phyloP scores from a whole-genome alignment of 1,140 invertebrate genomes.

The Mya arenaria region DNA sequence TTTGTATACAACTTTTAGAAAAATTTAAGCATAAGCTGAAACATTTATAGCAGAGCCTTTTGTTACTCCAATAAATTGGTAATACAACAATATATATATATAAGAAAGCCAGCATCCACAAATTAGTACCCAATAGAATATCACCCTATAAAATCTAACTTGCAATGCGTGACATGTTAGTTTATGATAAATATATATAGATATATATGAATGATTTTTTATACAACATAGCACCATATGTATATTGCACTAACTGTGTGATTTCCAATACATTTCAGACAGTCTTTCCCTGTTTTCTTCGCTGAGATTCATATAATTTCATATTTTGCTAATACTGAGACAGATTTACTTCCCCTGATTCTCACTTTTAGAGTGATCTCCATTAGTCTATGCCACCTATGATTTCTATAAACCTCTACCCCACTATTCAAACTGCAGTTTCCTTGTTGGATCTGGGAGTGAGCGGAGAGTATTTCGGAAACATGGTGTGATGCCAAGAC shows the following conservation, averaged over 20 bases:
- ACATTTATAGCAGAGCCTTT: too few species aligned
- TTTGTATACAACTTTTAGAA: too few species aligned
- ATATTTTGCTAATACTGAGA: too few species aligned
- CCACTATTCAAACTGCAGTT: slow-evolving; percentile 40
- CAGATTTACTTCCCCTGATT: background rate
- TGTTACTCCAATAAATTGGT: too few species aligned
- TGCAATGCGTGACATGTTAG: slow-evolving; percentile 4
- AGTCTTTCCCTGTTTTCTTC: too few species aligned
- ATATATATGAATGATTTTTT: slow-evolving; percentile 15
- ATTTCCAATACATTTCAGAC: too few species aligned
- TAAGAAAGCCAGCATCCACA: background rate
- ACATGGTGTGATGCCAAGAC: slow-evolving; percentile 57
- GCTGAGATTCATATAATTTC: too few species aligned
- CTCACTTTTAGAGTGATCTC: slow-evolving; percentile 19
- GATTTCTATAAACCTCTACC: too few species aligned
- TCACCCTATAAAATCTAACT: background rate
- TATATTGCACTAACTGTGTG: slow-evolving; percentile 53
- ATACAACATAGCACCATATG: slow-evolving; percentile 51
- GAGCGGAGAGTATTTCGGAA: slow-evolving; percentile 46
- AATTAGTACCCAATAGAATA: slow-evolving; percentile 8
- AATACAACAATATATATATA: slow-evolving; percentile 28
- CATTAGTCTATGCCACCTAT: too few species aligned
- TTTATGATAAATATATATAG: too few species aligned
- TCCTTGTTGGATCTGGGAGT: slow-evolving; percentile 45
- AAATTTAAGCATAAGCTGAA: too few species aligned